Evolutionary conservation across 2,888 invertebrate species (phyloP).

Genomic region (Camponotus fellah): DNA sequence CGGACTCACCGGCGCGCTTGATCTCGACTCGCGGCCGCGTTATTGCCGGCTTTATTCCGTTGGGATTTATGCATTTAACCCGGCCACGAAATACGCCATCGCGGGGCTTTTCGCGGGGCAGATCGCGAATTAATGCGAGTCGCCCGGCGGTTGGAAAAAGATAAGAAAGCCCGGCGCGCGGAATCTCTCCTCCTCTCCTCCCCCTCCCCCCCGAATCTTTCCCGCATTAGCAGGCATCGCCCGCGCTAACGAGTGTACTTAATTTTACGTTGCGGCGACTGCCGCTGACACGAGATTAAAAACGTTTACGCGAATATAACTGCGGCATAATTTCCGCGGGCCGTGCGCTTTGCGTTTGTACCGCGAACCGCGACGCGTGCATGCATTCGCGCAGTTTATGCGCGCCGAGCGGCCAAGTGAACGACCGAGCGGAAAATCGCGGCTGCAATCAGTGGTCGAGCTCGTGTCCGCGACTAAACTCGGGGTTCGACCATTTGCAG

Average conservation of each 20-base stretch:
- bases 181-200: not conserved
- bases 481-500: constrained; percentile 42
- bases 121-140: constrained; percentile 73
- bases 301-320: constrained; percentile 77
- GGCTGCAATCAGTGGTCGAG: constrained; percentile 35
- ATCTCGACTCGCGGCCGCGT: constrained; percentile 33
- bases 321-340: constrained; percentile 70
- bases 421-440: constrained; percentile 50
- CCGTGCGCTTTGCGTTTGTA: constrained; percentile 35
- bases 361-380: constrained; percentile 2
- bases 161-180: constrained; percentile 61
- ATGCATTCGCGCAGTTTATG: constrained; percentile 38
- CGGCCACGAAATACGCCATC: constrained; percentile 46
- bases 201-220: constrained; percentile 74
- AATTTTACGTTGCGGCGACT: constrained; percentile 78
- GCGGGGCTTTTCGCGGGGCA: constrained; percentile 37
- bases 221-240: constrained; percentile 79
- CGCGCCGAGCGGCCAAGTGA: constrained; percentile 32
- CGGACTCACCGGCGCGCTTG: constrained; percentile 18
- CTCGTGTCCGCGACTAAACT: constrained; percentile 8
- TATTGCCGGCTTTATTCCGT: constrained; percentile 49
- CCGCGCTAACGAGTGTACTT: constrained; percentile 82
- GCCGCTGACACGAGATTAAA: constrained; percentile 81
- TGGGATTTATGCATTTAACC: constrained; percentile 57
- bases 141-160: constrained; percentile 66